Conservation (phyloP, 1,140 invertebrate species). For the Tetramorium simillimum region DNA sequence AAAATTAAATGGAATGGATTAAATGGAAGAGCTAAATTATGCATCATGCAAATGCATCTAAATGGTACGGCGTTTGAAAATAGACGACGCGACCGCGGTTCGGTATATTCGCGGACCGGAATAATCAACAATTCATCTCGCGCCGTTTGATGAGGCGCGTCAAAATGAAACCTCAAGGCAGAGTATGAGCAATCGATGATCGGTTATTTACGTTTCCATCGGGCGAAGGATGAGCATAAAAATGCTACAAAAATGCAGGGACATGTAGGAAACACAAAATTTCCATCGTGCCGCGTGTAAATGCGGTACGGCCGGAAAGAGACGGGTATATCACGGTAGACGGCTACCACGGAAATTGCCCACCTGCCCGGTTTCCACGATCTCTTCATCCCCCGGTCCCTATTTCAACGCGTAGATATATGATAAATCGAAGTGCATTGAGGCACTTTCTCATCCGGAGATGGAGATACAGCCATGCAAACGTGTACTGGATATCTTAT, state of each 20-base stretch:
- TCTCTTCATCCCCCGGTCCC: constrained; percentile 54
- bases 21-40: constrained; percentile 24
- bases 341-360: constrained; percentile 63
- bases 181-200: constrained; percentile 13
- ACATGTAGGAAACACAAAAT: constrained; percentile 52
- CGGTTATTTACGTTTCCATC: constrained; percentile 39
- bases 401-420: constrained; percentile 53
- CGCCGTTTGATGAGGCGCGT: background rate
- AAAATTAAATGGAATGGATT: constrained; percentile 24
- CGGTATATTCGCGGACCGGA: constrained; percentile 4
- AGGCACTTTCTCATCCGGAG: constrained; percentile 23
- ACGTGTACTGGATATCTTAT: constrained; percentile 24
- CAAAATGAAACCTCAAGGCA: constrained; percentile 38
- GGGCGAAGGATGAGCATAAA: background rate
- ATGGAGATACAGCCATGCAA: constrained; percentile 4
- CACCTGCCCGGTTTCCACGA: constrained; percentile 67
- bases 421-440: constrained; percentile 50
- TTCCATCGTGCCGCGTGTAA: constrained; percentile 34
- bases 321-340: constrained; percentile 59
- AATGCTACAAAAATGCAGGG: constrained; percentile 24
- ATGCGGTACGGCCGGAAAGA: constrained; percentile 26
- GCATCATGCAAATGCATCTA: constrained; percentile 32
- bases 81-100: background rate
- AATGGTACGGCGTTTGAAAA: constrained; percentile 34
- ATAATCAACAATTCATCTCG: constrained; percentile 46